A percentile compares a stretch with the other conserved stretches of the same genome.
Conservation (phyloP, 1,140 invertebrate species). For the Xylocopa sonorina region DNA sequence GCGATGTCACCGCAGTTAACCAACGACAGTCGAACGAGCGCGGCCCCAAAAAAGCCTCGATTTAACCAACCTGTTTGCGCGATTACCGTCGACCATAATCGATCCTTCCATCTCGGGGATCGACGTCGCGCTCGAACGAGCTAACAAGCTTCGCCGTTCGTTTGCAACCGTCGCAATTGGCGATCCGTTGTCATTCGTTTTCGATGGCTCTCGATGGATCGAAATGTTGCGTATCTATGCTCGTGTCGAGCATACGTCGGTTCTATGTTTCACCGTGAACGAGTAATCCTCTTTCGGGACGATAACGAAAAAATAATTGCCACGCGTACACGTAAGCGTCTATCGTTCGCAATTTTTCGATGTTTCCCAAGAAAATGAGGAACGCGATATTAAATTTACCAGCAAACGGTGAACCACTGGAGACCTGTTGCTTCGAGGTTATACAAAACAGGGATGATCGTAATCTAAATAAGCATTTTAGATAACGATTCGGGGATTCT, state of each 20-base stretch:
- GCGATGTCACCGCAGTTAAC: not conserved
- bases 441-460: not conserved
- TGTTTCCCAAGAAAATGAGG: too few relatives aligned
- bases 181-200: not conserved
- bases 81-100: not conserved
- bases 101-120: not conserved
- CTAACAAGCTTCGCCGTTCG: constrained; percentile 5
- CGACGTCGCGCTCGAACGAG: too few relatives aligned
- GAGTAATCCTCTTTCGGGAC: too few relatives aligned
- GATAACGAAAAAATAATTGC: too few relatives aligned
- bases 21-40: not conserved
- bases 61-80: not conserved
- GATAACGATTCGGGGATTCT: not conserved
- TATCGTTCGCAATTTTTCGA: too few relatives aligned
- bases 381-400: too few relatives aligned
- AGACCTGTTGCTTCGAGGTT: constrained; percentile 8
- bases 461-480: not conserved
- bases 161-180: not conserved
- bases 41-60: not conserved
- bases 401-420: not conserved
- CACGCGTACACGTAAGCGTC: too few relatives aligned
- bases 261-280: too few relatives aligned
- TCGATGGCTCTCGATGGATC: not conserved
- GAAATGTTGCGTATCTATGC: too few relatives aligned
- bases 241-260: too few relatives aligned